These are phyloP conservation scores for Drosophila multiciliata DNA, from an alignment of 2,888 invertebrate species.

Conservation along the genomic window DNA sequence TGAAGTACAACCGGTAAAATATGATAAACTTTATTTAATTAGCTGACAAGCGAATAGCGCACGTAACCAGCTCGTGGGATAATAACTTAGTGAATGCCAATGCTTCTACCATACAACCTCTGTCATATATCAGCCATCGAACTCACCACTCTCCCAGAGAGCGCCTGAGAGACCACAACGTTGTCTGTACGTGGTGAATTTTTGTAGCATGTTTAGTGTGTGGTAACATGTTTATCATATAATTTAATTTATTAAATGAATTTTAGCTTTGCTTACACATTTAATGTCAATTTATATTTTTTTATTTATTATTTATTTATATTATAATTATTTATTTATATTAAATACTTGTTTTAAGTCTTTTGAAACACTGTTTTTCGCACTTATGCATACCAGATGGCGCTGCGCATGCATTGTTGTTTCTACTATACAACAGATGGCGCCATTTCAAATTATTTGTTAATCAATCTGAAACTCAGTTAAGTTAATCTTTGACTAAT, in stretches of 20 bases:
- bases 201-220: neutral
- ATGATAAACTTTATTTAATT: slow-evolving; percentile 56
- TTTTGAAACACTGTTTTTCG: slow-evolving; percentile 3
- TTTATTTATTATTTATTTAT: neutral
- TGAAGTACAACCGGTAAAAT: slow-evolving; percentile 56
- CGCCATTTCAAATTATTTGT: neutral
- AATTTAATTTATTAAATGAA: neutral
- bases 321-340: neutral
- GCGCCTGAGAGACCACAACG: slow-evolving; percentile 7
- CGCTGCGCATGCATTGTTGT: neutral
- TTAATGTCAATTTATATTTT: neutral
- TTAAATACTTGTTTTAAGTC: neutral
- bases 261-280: neutral
- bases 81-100: slow-evolving; percentile 60
- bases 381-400: slow-evolving; percentile 6
- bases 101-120: slow-evolving; percentile 30
- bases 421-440: slow-evolving; percentile 7
- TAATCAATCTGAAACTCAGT: neutral
- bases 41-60: slow-evolving; percentile 29
- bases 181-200: slow-evolving; percentile 9
- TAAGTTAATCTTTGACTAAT: neutral
- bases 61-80: slow-evolving; percentile 56
- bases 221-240: neutral
- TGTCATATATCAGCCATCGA: slow-evolving; percentile 9
- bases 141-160: slow-evolving; percentile 26